Base-by-base conservation (phyloP, 1,140 invertebrate genomes). In the Drosophila mauritiana region DNA sequence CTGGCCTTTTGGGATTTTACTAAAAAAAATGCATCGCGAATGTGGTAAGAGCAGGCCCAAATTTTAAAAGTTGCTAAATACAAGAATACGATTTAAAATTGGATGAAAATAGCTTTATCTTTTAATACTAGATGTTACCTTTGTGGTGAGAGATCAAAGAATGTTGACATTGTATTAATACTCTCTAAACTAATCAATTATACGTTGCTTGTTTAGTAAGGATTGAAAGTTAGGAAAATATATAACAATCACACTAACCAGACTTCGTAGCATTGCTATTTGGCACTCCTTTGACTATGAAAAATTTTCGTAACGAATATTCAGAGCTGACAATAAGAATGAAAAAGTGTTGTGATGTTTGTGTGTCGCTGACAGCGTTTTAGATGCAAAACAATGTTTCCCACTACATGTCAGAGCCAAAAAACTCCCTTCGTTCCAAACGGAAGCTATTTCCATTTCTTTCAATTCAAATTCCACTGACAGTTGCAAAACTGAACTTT, bases 381-480 rank as follows among this genome's bases (percentile, higher is more conserved):
- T 20, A 49, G 36, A 57, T 37, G 27, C 43, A 70, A 49, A 27
- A 13, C 20, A 72, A 27, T 22, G 49, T 46, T 49, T 13, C 31
- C 15, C 10, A n/a, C 39, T 36, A 36, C n/a, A 57, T 20, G 37
- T 55, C 42, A 55, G 63, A 13, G 17, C 13, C 4, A 13, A 52
- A 46, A 48, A 67, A 8, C 37, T 25, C 17, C 8, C 27, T 22
- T 13, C 7, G 31, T 37, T 12, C 12, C n/a, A 63, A n/a, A 27
- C 8, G 27, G 45, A 48, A 80, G 34, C 46, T 20, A 75, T 62
- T 79, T 54, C 37, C 34, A 61, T 78, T 70, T 62, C 49, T 63
- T 65, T 65, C 31, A 52, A 67, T 76, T 61, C 53, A 64, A 74
- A 65, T 80, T 62, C 45, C 74, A 55, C 45, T 68, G 80, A 65